Percentiles rank a stretch among this genome's conserved stretches.
These are phyloP conservation scores for Pseudopipra pipra DNA, from an alignment of 2,113 vertebrate species.

Conservation along the genomic window DNA sequence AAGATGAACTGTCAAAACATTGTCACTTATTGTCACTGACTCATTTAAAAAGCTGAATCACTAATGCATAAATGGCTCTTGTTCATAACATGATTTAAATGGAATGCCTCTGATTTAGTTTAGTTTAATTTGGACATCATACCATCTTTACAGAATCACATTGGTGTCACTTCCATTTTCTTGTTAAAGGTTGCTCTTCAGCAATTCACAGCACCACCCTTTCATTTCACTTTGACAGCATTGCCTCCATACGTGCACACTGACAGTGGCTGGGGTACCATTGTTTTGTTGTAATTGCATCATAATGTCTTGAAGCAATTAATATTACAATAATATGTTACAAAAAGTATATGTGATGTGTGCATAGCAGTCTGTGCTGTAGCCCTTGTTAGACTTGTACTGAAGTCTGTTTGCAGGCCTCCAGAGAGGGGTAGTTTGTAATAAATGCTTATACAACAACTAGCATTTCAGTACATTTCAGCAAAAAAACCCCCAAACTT, in stretches of 20 bases:
- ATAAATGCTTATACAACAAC: constrained; percentile 8
- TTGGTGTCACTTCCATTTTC: background rate
- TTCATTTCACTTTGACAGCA: background rate
- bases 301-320: constrained; percentile 24
- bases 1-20: constrained; percentile 1
- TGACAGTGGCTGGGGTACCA: background rate
- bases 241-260: background rate
- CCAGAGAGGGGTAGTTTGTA: background rate
- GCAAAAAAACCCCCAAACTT: rapidly evolving
- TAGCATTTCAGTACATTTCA: background rate
- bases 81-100: background rate
- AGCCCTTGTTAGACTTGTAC: background rate
- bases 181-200: background rate
- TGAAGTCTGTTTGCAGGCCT: background rate
- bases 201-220: background rate
- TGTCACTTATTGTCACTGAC: constrained; percentile 15
- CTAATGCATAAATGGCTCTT: background rate
- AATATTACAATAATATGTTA: background rate
- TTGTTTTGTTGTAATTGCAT: constrained; percentile 30
- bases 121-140: background rate
- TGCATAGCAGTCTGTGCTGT: background rate
- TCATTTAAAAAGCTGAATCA: constrained; percentile 7
- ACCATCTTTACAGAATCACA: background rate
- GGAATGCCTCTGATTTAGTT: background rate
- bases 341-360: background rate